A percentile compares a stretch with the other conserved stretches of the same genome.
These are phyloP conservation scores for Diabrotica undecimpunctata DNA, from an alignment of 1,140 invertebrate species.

Conservation along the genomic window DNA sequence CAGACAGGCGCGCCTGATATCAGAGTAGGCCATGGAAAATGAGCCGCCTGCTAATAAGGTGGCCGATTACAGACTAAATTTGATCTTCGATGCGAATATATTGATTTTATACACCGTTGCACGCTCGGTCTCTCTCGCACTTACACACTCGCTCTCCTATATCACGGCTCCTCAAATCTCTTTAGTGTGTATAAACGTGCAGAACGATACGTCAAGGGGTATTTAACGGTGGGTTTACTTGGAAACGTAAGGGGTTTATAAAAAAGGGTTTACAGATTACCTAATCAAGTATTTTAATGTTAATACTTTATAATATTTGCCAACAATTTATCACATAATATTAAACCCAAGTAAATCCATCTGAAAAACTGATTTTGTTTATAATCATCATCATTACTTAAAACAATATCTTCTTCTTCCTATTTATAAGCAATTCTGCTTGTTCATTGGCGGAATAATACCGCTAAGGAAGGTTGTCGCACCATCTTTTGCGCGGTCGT, in stretches of 20 bases:
- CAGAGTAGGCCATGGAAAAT: conserved; percentile 35
- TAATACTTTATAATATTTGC: too few relatives aligned
- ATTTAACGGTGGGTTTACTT: too few relatives aligned
- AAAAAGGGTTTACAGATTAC: not conserved
- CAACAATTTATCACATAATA: too few relatives aligned
- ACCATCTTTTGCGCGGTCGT: too few relatives aligned
- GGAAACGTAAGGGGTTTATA: not conserved
- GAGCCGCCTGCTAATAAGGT: conserved; percentile 38
- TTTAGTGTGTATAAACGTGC: not conserved
- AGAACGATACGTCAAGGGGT: too few relatives aligned
- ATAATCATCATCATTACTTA: too few relatives aligned
- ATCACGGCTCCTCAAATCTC: not conserved
- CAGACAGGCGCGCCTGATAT: conserved; percentile 39
- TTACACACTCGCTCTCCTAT: not conserved
- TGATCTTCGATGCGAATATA: conserved; percentile 36
- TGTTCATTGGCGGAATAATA: too few relatives aligned
- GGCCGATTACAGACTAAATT: conserved; percentile 40
- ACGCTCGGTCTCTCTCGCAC: not conserved
- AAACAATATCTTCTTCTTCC: too few relatives aligned
- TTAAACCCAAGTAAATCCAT: too few relatives aligned
- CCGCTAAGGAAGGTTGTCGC: too few relatives aligned
- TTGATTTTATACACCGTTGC: conserved; percentile 35
- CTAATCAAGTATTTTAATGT: not conserved
- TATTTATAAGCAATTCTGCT: too few relatives aligned
- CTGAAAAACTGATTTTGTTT: too few relatives aligned